Conservation (phyloP, 1,140 invertebrate genomes). For the Parasteatoda tepidariorum region DNA sequence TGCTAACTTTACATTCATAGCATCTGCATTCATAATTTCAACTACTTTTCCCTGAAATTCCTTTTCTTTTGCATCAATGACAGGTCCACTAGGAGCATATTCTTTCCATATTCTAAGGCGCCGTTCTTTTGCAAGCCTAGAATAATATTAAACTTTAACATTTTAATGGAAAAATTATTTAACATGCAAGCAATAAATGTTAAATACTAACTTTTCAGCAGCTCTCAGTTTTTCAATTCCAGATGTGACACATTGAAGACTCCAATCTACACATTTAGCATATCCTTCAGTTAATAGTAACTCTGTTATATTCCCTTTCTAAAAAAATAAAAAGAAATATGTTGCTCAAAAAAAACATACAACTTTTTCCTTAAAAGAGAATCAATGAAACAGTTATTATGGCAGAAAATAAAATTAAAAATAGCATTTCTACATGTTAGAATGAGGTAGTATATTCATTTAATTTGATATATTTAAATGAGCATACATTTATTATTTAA, state of each 20-base stretch:
- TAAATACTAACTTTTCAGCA: constrained; percentile 76
- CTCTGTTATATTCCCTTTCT: constrained; percentile 95
- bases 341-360: constrained; percentile 1
- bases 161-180: not conserved
- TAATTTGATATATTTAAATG: no score
- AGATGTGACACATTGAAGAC: constrained; percentile 84
- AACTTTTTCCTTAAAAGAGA: no score
- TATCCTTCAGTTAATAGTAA: constrained; percentile 90
- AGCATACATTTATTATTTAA: no score
- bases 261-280: constrained; percentile 98
- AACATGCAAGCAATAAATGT: not conserved
- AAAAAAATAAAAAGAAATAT: constrained; percentile 65
- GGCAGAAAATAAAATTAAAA: no score
- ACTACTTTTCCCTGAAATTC: constrained; percentile 87
- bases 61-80: constrained; percentile 78
- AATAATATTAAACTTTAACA: constrained; percentile 24
- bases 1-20: constrained; percentile 83
- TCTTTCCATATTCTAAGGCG: constrained; percentile 90
- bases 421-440: no score
- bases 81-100: constrained; percentile 69
- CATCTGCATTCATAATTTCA: constrained; percentile 95
- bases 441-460: no score
- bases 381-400: no score
- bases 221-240: constrained; percentile 85
- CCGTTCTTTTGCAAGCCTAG: constrained; percentile 84